Evolutionary conservation across 2,797 vertebrate species (phyloP), one percentile per base, ranked within the genome.

Genomic region (Acipenser ruthenus): DNA sequence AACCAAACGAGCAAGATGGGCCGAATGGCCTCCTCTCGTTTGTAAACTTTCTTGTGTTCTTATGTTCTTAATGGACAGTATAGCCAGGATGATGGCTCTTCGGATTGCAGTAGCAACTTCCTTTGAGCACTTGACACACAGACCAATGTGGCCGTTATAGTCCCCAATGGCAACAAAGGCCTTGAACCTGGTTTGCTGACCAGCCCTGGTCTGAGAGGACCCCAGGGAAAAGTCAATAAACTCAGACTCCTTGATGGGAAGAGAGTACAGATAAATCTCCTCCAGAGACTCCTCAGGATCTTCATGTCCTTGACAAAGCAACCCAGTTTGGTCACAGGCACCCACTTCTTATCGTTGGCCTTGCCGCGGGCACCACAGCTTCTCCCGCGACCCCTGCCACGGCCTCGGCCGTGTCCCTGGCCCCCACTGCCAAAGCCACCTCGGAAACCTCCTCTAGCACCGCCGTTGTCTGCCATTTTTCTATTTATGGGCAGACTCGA

Each of bases 401-500:
- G 94, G 86, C 80, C 96, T 86, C 60, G 95, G 82, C 10, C 96
- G 83, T 58, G 87, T 71, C 62, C 94, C 78, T 68, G 87, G 10
- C 83, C 80, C 88, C 88, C 88, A 15, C 82, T 82, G 65, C 88
- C 94, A 70, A 95, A 95, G 68, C 92, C 93, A 74, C 89, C 93
- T 56, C 92, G 95, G 8, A 96, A 92, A 74, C 94, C 95, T 90
- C 92, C 96, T 80, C 94, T 93, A 89, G 90, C 96, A 98, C 96
- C 95, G 96, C 95, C 95, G 95, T 98, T 92, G 89, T 99, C 96
- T 95, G 96, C 95, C 96, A 98, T 99, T 99, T 99, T 1, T 18
- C 15, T 18, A 18, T 18, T 18, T 18, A 18, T 18, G 15, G 15
- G 15, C 15, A 18, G 15, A 18, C 15, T 18, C 15, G 15, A 18